A percentile compares a stretch with the other conserved stretches of the same genome.
Evolutionary conservation across 2,888 invertebrate genomes (phyloP).

Genomic region (Hirtodrosophila duncani): DNA sequence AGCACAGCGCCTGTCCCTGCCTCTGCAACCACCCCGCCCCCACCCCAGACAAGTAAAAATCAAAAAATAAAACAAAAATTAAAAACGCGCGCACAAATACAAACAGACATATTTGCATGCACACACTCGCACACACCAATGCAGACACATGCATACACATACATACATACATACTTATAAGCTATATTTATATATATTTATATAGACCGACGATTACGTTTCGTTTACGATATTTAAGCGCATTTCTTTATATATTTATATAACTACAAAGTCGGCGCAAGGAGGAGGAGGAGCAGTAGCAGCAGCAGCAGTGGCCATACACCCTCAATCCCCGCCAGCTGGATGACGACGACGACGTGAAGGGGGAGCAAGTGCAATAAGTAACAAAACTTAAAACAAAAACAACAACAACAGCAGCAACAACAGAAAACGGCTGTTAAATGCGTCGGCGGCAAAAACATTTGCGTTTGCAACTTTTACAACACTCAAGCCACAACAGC

Average conservation of each 20-base stretch:
- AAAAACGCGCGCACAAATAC: no score
- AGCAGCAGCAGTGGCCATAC: conserved; percentile 36
- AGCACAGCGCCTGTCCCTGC: no score
- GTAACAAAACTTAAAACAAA: no score
- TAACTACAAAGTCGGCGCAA: conserved; percentile 14
- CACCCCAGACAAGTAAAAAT: no score
- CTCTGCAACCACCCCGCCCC: no score
- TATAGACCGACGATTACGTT: conserved; percentile 16
- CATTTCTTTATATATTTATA: conserved; percentile 42
- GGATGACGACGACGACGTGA: no score
- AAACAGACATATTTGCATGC: no score
- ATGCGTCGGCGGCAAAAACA: conserved; percentile 58
- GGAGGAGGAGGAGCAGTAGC: conserved; percentile 6
- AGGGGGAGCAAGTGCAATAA: no score
- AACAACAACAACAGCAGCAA: conserved; percentile 25
- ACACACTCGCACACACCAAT: neutral
- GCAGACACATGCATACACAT: conserved; percentile 2
- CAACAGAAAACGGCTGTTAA: conserved; percentile 51
- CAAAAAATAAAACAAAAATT: no score
- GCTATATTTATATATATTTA: conserved; percentile 5
- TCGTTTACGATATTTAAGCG: conserved; percentile 39
- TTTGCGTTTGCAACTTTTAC: conserved; percentile 32
- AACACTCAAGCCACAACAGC: no score
- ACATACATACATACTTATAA: conserved; percentile 2
- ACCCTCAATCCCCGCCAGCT: no score